Evolutionary conservation across 2,888 invertebrate species (phyloP), one percentile per base, ranked within the genome.

Genomic region (Lumbricus terrestris): DNA sequence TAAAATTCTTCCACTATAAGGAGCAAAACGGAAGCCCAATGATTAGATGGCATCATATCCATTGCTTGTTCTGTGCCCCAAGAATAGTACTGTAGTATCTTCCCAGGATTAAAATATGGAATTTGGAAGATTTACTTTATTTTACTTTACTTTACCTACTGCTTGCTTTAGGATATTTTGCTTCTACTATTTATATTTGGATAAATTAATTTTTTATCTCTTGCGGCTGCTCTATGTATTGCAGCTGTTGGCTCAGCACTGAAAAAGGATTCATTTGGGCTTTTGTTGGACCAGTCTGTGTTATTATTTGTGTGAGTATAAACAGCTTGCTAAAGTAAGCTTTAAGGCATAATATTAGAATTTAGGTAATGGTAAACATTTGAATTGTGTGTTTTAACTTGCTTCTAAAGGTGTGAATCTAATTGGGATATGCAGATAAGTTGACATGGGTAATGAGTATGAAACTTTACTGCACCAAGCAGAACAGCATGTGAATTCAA

Each of bases 231-330:
- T 69, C 69, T 69, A 29, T n/a, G 69, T 47, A 47, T 83, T 94
- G 88, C 93, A 95, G 95, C 94, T 98, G 98, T 95, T 97, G 98
- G 97, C 96, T 98, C 92, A 96, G 97, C 93, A 97, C 97, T 0
- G 97, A 98, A 93, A 96, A 97, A 93, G 97, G 97, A 95, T 98
- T 98, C 95, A 97, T 98, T 94, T 97, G 97, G 95, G 97, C 97
- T 95, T 99, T 98, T 95, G 97, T 98, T 89, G 97, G 97, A 88
- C 98, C 98, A 42, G 97, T 98, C 88, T 96, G 97, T 92, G 95
- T 97, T 92, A 97, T 98, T 93, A 96, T 98, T 37, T 38, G 69
- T 40, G 90, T 90, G 54, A 82, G 89, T 91, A 95, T 97, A 92
- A 97, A 98, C 93, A 29, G 29, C 69, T 69, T 98, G 18, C n/a